Base-by-base conservation (phyloP, 2,888 invertebrate genomes). In the Prosapia bicincta region DNA sequence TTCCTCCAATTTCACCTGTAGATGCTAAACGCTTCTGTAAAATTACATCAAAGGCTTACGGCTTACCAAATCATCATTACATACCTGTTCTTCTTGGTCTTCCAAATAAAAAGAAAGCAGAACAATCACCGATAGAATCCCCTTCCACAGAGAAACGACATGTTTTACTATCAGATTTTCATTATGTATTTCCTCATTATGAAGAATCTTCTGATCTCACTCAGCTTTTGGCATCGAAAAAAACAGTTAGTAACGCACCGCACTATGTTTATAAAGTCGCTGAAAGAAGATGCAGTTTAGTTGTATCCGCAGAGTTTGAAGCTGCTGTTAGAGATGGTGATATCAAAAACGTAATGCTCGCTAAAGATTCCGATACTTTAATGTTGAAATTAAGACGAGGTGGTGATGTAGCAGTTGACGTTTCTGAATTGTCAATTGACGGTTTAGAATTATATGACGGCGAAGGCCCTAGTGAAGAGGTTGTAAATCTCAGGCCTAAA, bases 1-100 rank as follows among this genome's bases (percentile, higher is more conserved):
- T 94, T 80, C 92, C 93, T 68, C 93, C 94, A 3, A 91, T 94
- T 78, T 93, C 93, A 70, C 93, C 94, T 15, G 93, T 92, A n/a
- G 93, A 94, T 83, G 94, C 94, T 0, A 90, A 92, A 82, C 88
- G 93, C 78, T 90, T 91, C 84, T 93, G 93, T 85, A 89, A 92
- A 80, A 92, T 94, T 81, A 93, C 93, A 70, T 92, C 93, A 76
- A 93, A 93, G 83, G 91, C 93, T 43, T 90, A 92, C 79, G 91
- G 93, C 30, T 86, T 92, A 74, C 91, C 91, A 68, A 88, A 91
- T 65, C 93, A 93, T 84, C 92, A 93, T 85, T 93, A 92, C 88
- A 93, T 93, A 86, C 93, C 93, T 83, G 92, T 93, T 78, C 85
- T 92, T 80, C 88, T 92, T 78, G 88, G 85, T 26, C 83, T 84